Conservation (phyloP, 1,140 invertebrate genomes). For the Cherax quadricarinatus region DNA sequence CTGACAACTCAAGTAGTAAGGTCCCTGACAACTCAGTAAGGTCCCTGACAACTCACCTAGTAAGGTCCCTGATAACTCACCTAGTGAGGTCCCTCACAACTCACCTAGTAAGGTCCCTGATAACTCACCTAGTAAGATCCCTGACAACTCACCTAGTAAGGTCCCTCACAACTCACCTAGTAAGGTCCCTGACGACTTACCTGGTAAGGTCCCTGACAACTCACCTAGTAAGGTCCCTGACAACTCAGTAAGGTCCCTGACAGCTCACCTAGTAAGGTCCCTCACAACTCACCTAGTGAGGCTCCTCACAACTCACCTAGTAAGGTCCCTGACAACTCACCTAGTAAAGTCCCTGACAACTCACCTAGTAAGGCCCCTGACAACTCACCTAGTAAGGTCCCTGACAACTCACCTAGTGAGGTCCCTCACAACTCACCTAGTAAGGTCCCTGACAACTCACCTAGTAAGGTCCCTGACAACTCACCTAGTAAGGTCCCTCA, state of each 20-base stretch:
- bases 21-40: too few species aligned
- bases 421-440: too few species aligned
- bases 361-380: too few species aligned
- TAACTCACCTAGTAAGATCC: conserved; percentile 51
- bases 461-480: conserved; percentile 42
- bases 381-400: conserved; percentile 52
- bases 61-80: conserved; percentile 37
- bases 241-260: conserved; percentile 41
- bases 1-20: conserved; percentile 39
- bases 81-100: too few species aligned
- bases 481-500: conserved; percentile 46
- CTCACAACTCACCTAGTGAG: too few species aligned
- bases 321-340: conserved; percentile 45
- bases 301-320: too few species aligned
- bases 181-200: conserved; percentile 43
- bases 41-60: too few species aligned
- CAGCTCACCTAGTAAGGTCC: conserved; percentile 54
- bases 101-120: conserved; percentile 42
- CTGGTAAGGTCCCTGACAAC: conserved; percentile 44
- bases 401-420: too few species aligned
- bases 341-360: conserved; percentile 39
- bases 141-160: too few species aligned
- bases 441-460: conserved; percentile 45
- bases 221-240: conserved; percentile 42
- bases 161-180: too few species aligned